phyloP scores from a whole-genome alignment of 2,888 invertebrate genomes.

The Chrysolina americana region DNA sequence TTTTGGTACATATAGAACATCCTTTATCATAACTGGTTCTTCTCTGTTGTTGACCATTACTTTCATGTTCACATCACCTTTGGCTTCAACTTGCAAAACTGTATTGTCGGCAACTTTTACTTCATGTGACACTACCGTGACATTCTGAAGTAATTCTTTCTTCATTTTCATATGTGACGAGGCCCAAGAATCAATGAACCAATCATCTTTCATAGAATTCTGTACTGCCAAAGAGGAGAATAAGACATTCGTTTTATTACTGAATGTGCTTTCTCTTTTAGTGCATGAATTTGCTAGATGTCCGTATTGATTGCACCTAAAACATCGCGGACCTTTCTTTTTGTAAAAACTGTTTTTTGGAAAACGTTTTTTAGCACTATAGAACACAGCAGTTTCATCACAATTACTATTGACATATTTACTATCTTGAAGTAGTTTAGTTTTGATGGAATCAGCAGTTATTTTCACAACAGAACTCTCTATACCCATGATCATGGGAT shows the following conservation, averaged over 20 bases:
- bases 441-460: no score
- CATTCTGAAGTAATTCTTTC: conserved; percentile 1
- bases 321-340: no score
- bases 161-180: neutral
- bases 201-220: neutral
- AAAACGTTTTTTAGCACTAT: no score
- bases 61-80: neutral
- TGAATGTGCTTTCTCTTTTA: neutral
- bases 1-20: neutral
- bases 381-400: no score
- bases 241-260: neutral
- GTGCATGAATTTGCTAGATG: neutral
- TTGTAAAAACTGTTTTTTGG: no score
- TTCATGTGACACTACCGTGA: neutral
- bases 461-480: no score
- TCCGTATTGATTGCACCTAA: neutral
- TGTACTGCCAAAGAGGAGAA: neutral
- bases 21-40: neutral
- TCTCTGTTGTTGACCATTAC: neutral
- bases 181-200: neutral
- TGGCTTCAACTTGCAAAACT: neutral
- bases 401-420: no score
- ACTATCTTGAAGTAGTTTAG: no score
- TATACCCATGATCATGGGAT: no score
- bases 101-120: neutral